Conservation (phyloP, 2,888 invertebrate species). For the Kryphioiulus occultus region DNA sequence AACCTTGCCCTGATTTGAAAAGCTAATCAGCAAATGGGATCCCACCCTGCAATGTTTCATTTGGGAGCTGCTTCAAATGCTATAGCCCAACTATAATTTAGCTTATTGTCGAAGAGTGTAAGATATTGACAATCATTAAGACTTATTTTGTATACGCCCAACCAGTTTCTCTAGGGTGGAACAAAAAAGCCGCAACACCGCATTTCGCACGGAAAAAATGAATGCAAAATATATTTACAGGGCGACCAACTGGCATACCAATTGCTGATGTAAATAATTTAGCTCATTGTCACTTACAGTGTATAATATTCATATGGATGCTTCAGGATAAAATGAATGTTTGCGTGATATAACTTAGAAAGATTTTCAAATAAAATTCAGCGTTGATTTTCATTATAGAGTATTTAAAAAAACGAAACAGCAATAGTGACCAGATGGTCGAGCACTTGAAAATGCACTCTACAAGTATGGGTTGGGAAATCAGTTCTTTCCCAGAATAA, state of each 20-base stretch:
- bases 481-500: background rate
- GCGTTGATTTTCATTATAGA: too few relatives aligned
- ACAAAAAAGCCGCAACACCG: background rate
- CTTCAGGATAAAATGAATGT: too few relatives aligned
- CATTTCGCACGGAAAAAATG: background rate
- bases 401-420: too few relatives aligned
- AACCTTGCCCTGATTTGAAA: constrained; percentile 42
- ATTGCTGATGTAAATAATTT: background rate
- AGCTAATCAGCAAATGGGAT: constrained; percentile 47
- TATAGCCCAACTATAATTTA: constrained; percentile 29
- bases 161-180: constrained; percentile 43
- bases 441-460: background rate
- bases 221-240: background rate
- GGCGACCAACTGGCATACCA: background rate
- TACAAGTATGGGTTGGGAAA: background rate
- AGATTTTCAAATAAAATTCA: too few relatives aligned
- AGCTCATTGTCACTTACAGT: background rate
- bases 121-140: constrained; percentile 46
- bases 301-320: too few relatives aligned
- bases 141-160: constrained; percentile 41
- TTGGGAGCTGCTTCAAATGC: constrained; percentile 41
- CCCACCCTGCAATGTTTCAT: constrained; percentile 46
- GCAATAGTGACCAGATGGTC: background rate
- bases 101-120: constrained; percentile 42
- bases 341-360: too few relatives aligned